Conservation (phyloP, 1,140 invertebrate genomes). For the Philopotamus ludificatus region DNA sequence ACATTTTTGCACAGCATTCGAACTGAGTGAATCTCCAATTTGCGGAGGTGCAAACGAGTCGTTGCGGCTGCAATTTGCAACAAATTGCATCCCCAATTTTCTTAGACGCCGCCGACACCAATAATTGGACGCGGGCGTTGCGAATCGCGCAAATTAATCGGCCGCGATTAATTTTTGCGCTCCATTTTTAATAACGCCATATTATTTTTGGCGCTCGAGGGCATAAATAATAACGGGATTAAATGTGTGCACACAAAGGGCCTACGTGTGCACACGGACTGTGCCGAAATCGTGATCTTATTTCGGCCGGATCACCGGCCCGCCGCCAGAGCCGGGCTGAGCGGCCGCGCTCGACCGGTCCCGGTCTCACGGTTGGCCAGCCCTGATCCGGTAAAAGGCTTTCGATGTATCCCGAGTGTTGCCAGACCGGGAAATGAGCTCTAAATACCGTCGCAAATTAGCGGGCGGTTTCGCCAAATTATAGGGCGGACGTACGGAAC, state of each 20-base stretch:
- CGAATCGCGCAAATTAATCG: neutral
- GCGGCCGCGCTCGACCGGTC: neutral
- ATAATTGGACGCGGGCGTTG: neutral
- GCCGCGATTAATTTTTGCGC: too few relatives aligned
- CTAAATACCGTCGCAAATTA: constrained; percentile 30
- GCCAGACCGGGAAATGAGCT: constrained; percentile 20
- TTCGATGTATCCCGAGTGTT: constrained; percentile 16
- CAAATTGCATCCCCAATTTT: neutral
- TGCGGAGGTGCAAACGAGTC: neutral
- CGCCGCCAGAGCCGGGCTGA: too few relatives aligned
- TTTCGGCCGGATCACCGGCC: too few relatives aligned
- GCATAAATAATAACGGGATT: neutral
- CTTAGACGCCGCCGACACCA: neutral
- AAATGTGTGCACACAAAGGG: neutral
- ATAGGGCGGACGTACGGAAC: constrained; percentile 18
- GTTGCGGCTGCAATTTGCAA: neutral
- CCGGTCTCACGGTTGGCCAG: neutral
- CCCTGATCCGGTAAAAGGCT: constrained; percentile 26
- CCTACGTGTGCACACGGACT: neutral
- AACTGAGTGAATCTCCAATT: neutral
- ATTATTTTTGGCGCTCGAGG: too few relatives aligned
- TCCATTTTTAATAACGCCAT: too few relatives aligned
- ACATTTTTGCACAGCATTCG: too few relatives aligned
- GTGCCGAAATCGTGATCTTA: too few relatives aligned
- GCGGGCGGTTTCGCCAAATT: constrained; percentile 33